A percentile compares a stretch with the other conserved stretches of the same genome.
Conservation (phyloP, 2,113 vertebrate species). For the Nettapus auritus region DNA sequence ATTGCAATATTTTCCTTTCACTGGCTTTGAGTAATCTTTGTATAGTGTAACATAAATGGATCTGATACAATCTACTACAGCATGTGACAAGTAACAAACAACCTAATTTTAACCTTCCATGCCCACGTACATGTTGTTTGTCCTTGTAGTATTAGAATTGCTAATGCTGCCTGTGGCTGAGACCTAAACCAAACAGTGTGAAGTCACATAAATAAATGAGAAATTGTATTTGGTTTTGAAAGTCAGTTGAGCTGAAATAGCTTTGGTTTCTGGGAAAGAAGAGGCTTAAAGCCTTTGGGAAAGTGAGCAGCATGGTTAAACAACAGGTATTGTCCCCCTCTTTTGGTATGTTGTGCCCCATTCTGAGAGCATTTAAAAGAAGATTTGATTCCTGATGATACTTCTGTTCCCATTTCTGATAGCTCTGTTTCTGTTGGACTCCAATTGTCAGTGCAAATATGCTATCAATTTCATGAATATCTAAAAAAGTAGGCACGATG, state of each 20-base stretch:
- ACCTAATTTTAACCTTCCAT: constrained; percentile 24
- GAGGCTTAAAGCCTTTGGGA: not conserved
- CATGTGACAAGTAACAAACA: constrained; percentile 26
- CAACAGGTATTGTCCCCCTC: not conserved
- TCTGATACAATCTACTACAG: not conserved
- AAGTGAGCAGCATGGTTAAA: not conserved
- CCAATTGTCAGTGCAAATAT: not conserved
- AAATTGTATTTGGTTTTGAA: not conserved
- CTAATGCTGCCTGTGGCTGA: not conserved
- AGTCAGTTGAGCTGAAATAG: not conserved
- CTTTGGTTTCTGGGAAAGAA: not conserved
- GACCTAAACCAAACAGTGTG: not conserved
- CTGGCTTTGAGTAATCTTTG: constrained; percentile 11
- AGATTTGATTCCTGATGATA: not conserved
- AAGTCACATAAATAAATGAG: not conserved
- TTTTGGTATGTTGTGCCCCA: not conserved
- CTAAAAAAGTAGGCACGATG: not conserved
- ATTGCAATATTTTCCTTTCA: not conserved
- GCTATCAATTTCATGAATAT: not conserved
- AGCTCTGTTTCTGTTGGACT: not conserved
- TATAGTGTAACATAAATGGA: not conserved
- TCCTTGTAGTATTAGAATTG: not conserved
- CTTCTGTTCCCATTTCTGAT: not conserved
- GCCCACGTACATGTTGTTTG: not conserved
- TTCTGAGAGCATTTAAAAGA: not conserved